Evolutionary conservation across 1,140 invertebrate species (phyloP), one percentile per base, ranked within the genome.

Genomic region (Heliconius himera): DNA sequence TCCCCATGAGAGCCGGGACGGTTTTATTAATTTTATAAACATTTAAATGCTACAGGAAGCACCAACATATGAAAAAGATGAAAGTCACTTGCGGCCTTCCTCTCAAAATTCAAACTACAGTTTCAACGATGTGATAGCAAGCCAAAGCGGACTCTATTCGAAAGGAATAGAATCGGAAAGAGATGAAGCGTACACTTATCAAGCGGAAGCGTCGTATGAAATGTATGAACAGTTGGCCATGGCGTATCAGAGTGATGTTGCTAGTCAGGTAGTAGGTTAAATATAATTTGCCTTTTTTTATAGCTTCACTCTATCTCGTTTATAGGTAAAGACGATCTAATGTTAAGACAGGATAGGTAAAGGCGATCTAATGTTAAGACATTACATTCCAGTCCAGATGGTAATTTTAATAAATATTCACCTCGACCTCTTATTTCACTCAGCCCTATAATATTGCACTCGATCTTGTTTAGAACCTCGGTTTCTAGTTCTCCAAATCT

Each of bases 161-260:
- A 87, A 88, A 73, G 79, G 29, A 5, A 73, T 85, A 77, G 85
- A 86, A 36, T n/a, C 41, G 70, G 79, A 78, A 22, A 73, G 41
- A 20, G 80, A 85, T 9, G 76, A 78, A 20, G 84, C 89, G 38
- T 84, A 88, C 6, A 90, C 87, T 72, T 86, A 86, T 18, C 78
- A 72, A 38, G 85, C 85, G 29, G 87, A 88, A 9, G 88, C 84
- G 22, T 88, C 88, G 75, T 94, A 94, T 46, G 92, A 94, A 77
- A 88, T 94, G 89, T 94, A 90, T 29, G 92, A 94, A 73, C 92
- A 92, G 8, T 60, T 92, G 73, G 92, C 91, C 0, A 91, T 94
- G 91, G 91, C 88, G 11, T 93, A 94, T 66, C 91, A 93, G 82
- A 91, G 88, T 75, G 89, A 92, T 76, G 91, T 92, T 3, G 92